phyloP scores from a whole-genome alignment of 2,797 vertebrate genomes.

The Eptatretus atami region DNA sequence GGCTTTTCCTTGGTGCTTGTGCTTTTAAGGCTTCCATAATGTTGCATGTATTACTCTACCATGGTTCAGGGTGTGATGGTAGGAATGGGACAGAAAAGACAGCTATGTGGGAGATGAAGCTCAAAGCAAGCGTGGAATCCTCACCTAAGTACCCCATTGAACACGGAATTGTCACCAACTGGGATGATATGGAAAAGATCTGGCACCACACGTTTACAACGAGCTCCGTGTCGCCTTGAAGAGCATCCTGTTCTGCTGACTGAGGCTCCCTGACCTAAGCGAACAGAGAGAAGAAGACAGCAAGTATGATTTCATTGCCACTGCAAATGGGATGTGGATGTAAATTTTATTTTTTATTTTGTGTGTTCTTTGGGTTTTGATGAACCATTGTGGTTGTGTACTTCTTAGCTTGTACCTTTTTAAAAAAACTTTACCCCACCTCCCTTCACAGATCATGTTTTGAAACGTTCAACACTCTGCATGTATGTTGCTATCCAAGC shows the following conservation, averaged over 20 bases:
- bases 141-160: conserved; percentile 94
- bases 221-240: conserved; percentile 88
- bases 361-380: background rate
- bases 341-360: background rate
- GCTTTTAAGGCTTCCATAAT: too few species aligned
- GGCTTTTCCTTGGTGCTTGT: too few species aligned
- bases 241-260: conserved; percentile 96
- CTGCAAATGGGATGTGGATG: background rate
- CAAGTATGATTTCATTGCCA: conserved; percentile 22
- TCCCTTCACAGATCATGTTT: conserved; percentile 58
- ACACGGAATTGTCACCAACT: conserved; percentile 64
- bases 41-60: too few species aligned
- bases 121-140: conserved; percentile 94
- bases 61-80: conserved; percentile 59
- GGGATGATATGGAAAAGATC: conserved; percentile 55
- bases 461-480: conserved; percentile 96
- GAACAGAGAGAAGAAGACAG: conserved; percentile 99
- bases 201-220: conserved; percentile 87
- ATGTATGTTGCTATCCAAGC: conserved; percentile 99
- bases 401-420: too few species aligned
- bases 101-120: conserved; percentile 92
- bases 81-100: conserved; percentile 95
- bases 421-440: background rate
- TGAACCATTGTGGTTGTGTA: background rate
- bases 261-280: conserved; percentile 93